phyloP scores from a whole-genome alignment of 2,888 invertebrate genomes.

The Drosophila borealis region DNA sequence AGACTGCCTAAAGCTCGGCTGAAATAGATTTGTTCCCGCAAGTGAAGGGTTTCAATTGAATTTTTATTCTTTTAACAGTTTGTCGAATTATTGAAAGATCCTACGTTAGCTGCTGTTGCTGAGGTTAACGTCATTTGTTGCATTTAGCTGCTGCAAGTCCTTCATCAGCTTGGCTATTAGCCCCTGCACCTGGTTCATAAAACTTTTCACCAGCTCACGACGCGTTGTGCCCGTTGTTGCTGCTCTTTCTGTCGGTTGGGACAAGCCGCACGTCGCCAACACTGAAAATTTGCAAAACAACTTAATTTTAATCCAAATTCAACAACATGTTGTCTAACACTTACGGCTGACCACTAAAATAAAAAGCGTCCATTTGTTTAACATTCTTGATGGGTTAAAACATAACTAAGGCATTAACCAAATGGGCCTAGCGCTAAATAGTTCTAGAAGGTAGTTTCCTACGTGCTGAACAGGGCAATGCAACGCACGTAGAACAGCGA shows the following conservation, averaged over 20 bases:
- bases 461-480: conserved; percentile 41
- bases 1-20: conserved; percentile 1
- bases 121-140: neutral
- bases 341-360: conserved; percentile 43
- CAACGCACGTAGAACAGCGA: conserved; percentile 46
- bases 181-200: conserved; percentile 44
- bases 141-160: conserved; percentile 24
- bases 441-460: conserved; percentile 7
- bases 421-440: conserved; percentile 46
- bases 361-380: conserved; percentile 15
- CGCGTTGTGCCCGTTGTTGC: conserved; percentile 10
- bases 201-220: conserved; percentile 42
- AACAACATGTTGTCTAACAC: conserved; percentile 15
- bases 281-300: conserved; percentile 9
- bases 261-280: conserved; percentile 3
- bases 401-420: conserved; percentile 25
- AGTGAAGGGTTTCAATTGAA: neutral
- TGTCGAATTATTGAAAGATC: too few relatives aligned
- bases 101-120: conserved; percentile 13
- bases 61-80: neutral
- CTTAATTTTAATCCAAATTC: neutral
- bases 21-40: neutral
- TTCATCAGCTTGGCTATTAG: conserved; percentile 42
- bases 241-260: conserved; percentile 12
- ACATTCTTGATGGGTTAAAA: conserved; percentile 26